Base-by-base conservation (phyloP, 2,888 invertebrate genomes). In the Cheilosia scutellata region DNA sequence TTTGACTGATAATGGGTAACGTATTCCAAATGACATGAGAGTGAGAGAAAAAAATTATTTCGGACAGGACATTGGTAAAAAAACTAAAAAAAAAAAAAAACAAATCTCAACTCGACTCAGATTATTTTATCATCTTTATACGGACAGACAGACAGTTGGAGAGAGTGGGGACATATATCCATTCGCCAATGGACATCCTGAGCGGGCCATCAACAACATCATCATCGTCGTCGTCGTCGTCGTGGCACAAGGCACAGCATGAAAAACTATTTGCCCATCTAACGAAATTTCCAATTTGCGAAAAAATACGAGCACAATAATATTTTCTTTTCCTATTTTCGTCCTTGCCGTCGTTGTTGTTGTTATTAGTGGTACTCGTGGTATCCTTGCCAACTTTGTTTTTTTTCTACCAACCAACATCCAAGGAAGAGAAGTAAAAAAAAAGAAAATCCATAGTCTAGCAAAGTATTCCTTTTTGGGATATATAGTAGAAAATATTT, bases 401-500 rank as follows among this genome's bases (percentile, higher is more conserved):
- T 55, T 47, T 57, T 20, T 65, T 25, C 31, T 60, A n/a, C 40
- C 16, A 62, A 57, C 47, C n/a, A n/a, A n/a, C 72, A 71, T 82
- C 31, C 79, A 66, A 72, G 71, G 40, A 70, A 51, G 33, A 49
- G 55, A 63, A 66, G 51, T 42, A 16, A 49, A 60, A 74, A 68
- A 68, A 27, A 62, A 77, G n/a, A 60, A n/a, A 20, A 60, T 42
- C 76, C 68, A 86, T 77, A 86, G 86, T 82, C 82, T 66, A 11
- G 76, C 76, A 72, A 72, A 77, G 82, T n/a, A n/a, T n/a, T n/a
- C n/a, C n/a, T n/a, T n/a, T n/a, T n/a, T n/a, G n/a, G n/a, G n/a
- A n/a, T n/a, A n/a, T 86, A 86, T 76, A 80, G 86, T 86, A 72
- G 86, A 86, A 86, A 86, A 86, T 77, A 86, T 86, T 86, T 82